Conservation (phyloP, 2,888 invertebrate species). For the Rhagonycha fulva region DNA sequence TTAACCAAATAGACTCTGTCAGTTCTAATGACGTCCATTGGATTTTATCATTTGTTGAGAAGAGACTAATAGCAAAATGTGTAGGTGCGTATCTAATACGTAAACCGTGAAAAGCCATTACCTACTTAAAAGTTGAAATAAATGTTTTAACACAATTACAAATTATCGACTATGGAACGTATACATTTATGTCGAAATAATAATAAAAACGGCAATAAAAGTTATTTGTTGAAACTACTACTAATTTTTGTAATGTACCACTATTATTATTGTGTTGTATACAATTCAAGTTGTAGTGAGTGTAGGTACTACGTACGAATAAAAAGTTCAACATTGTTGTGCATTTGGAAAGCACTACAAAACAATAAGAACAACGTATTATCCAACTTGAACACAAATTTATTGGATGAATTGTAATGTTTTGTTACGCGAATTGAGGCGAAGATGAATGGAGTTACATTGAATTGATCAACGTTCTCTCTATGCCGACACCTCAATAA, state of each 20-base stretch:
- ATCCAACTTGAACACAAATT: conserved; percentile 24
- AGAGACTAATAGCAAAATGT: neutral
- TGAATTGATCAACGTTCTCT: conserved; percentile 32
- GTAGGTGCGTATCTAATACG: neutral
- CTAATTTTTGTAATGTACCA: neutral
- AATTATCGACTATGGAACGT: neutral
- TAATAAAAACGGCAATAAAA: neutral
- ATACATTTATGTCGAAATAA: neutral
- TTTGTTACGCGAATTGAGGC: conserved; percentile 20
- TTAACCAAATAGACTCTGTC: neutral
- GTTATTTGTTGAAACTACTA: neutral
- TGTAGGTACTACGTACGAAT: neutral
- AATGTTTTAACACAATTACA: neutral
- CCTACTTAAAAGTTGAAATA: neutral
- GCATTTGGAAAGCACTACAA: conserved; percentile 4
- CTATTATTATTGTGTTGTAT: neutral
- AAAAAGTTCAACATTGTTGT: neutral
- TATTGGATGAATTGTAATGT: conserved; percentile 29
- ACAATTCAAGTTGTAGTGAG: neutral
- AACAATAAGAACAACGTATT: conserved; percentile 9
- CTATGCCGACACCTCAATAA: conserved; percentile 27
- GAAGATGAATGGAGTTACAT: conserved; percentile 29
- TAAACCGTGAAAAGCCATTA: neutral
- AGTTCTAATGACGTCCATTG: neutral
- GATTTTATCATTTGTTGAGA: neutral